Percentiles rank a stretch among this genome's conserved stretches.
These are phyloP conservation scores for Aethes cnicana DNA, from an alignment of 2,888 invertebrate species.

Conservation along the genomic window DNA sequence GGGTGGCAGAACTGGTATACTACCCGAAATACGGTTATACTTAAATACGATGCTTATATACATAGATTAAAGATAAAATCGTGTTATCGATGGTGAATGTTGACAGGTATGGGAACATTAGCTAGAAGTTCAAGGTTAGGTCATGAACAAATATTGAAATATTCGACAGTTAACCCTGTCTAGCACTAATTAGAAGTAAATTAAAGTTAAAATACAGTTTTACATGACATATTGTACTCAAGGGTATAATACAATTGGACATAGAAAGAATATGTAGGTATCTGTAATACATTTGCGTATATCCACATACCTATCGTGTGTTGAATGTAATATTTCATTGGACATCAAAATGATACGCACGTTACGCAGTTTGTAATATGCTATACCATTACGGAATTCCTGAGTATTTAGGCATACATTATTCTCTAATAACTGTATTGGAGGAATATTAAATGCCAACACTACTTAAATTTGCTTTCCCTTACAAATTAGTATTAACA, in stretches of 20 bases:
- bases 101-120: conserved; percentile 22
- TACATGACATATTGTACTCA: too few relatives aligned
- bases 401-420: not conserved
- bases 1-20: not conserved
- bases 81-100: conserved; percentile 21
- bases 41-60: conserved; percentile 24
- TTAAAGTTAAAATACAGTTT: too few relatives aligned
- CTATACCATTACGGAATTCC: conserved; percentile 11
- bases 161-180: too few relatives aligned
- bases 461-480: too few relatives aligned
- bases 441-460: too few relatives aligned
- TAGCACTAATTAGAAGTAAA: too few relatives aligned
- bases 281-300: conserved; percentile 43
- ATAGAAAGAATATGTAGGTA: conserved; percentile 24
- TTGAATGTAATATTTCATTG: conserved; percentile 53
- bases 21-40: conserved; percentile 9
- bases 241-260: conserved; percentile 16
- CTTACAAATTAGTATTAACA: too few relatives aligned
- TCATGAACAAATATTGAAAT: conserved; percentile 13
- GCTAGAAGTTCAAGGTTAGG: conserved; percentile 21
- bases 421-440: not conserved
- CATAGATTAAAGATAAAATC: conserved; percentile 25
- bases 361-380: conserved; percentile 35
- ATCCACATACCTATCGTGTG: conserved; percentile 47
- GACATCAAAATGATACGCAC: conserved; percentile 55